Conservation (phyloP, 2,888 invertebrate species). For the Spodoptera exigua region DNA sequence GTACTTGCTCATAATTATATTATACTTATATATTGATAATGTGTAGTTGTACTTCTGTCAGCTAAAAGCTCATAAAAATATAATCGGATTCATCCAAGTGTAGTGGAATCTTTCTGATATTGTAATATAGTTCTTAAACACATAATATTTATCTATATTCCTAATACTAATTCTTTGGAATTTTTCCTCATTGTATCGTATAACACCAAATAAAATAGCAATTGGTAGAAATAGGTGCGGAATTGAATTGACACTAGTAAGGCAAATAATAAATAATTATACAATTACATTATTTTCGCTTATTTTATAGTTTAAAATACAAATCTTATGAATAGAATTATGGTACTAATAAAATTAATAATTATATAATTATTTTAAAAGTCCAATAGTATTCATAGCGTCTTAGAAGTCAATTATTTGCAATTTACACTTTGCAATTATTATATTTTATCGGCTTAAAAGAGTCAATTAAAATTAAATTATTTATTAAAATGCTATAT, state of each 20-base stretch:
- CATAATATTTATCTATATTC: constrained; percentile 46
- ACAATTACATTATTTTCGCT: constrained; percentile 32
- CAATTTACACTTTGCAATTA: constrained; percentile 39
- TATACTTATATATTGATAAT: constrained; percentile 3
- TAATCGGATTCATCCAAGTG: constrained; percentile 59
- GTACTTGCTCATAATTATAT: constrained; percentile 34
- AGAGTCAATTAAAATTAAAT: constrained; percentile 56
- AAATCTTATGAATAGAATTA: constrained; percentile 52
- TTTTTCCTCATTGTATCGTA: constrained; percentile 34
- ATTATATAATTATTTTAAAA: constrained; percentile 49
- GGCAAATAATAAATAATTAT: constrained; percentile 33
- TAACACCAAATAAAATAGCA: constrained; percentile 44
- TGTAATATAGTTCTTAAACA: constrained; percentile 49
- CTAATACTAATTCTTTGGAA: constrained; percentile 29
- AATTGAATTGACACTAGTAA: constrained; percentile 53
- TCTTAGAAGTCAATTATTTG: constrained; percentile 63
- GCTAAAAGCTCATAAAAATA: constrained; percentile 49
- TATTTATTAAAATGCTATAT: constrained; percentile 30
- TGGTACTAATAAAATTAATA: constrained; percentile 42
- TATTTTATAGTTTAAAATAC: constrained; percentile 37
- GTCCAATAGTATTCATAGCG: constrained; percentile 56
- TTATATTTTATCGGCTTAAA: constrained; percentile 54
- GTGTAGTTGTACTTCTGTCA: constrained; percentile 16
- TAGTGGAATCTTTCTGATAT: constrained; percentile 67
- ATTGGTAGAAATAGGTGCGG: constrained; percentile 49